A percentile compares a stretch with the other conserved stretches of the same genome.
phyloP scores from a whole-genome alignment of 2,797 vertebrate species.

The Cryptoblepharus egeriae region DNA sequence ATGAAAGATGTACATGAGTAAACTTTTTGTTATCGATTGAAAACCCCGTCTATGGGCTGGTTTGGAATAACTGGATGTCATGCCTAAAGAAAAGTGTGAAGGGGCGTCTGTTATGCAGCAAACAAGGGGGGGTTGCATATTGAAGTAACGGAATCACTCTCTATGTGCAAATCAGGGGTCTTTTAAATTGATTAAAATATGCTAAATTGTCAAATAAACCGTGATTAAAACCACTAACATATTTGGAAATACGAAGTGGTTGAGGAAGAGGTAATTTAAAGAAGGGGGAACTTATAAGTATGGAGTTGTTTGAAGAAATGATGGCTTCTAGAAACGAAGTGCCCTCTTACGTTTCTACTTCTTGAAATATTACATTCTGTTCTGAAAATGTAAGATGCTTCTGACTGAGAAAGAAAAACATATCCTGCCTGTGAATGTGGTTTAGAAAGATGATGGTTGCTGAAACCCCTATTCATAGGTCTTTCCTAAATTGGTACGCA shows the following conservation, averaged over 20 bases:
- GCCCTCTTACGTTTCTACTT: too few species aligned
- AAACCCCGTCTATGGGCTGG: constrained; percentile 24
- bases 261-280: neutral
- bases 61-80: constrained; percentile 20
- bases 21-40: constrained; percentile 51
- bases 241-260: neutral
- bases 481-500: neutral
- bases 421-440: neutral
- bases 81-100: neutral
- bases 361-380: too few species aligned
- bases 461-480: neutral
- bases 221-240: neutral
- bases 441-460: neutral
- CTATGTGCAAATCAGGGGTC: neutral
- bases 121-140: neutral
- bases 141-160: neutral
- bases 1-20: constrained; percentile 39
- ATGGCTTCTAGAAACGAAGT: neutral
- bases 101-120: neutral
- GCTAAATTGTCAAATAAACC: neutral
- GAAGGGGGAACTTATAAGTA: too few species aligned
- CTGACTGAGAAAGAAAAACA: too few species aligned
- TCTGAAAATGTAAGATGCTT: too few species aligned
- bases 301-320: neutral
- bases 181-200: neutral